Evolutionary conservation across 2,797 vertebrate genomes (phyloP).

Genomic region (Sternarchorhynchus goeldii): DNA sequence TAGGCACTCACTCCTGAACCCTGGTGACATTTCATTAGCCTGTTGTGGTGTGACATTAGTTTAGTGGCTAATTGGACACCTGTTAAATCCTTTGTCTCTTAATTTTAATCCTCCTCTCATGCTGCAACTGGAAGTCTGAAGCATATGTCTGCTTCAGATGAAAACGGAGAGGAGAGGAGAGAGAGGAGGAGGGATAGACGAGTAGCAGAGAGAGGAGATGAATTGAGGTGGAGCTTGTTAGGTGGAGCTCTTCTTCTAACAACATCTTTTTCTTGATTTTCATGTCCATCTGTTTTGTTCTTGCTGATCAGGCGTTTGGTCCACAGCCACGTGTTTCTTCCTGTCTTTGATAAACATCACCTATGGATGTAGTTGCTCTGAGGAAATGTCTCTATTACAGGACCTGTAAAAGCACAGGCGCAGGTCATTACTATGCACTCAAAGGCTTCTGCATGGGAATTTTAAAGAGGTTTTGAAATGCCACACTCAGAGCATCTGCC

Average conservation of each 20-base stretch:
- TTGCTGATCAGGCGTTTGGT: constrained; percentile 13
- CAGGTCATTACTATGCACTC: constrained; percentile 20
- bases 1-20: constrained; percentile 41
- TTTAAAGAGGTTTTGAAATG: constrained; percentile 50
- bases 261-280: no score
- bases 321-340: constrained; percentile 50
- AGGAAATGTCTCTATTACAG: neutral
- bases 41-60: constrained; percentile 47
- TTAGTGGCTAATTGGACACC: constrained; percentile 56
- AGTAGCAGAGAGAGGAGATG: constrained; percentile 3
- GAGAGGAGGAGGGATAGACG: neutral
- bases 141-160: constrained; percentile 31
- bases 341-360: constrained; percentile 54
- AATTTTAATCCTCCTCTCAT: constrained; percentile 46
- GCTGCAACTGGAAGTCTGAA: constrained; percentile 29
- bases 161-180: constrained; percentile 46
- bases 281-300: neutral
- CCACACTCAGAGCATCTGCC: constrained; percentile 24
- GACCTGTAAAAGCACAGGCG: constrained; percentile 23
- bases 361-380: neutral
- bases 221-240: constrained; percentile 2
- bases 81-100: constrained; percentile 51
- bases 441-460: constrained; percentile 26
- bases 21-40: constrained; percentile 51
- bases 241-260: no score